Percentiles rank a stretch among this genome's conserved stretches.
Evolutionary conservation across 2,888 invertebrate genomes (phyloP).

Genomic region (Tenthredo amoena): DNA sequence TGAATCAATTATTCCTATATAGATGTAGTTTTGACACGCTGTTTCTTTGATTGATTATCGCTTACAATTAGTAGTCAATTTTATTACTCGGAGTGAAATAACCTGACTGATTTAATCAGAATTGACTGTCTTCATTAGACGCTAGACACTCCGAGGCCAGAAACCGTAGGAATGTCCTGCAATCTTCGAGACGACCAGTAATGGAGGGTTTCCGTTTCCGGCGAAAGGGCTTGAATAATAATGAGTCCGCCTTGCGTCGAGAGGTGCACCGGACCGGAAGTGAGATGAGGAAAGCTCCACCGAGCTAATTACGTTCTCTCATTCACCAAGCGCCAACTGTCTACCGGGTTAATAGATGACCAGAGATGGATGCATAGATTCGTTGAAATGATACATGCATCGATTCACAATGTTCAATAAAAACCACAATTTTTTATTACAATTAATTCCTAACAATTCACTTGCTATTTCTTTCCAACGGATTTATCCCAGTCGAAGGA

Average conservation of each 20-base stretch:
- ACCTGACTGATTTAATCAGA: background rate
- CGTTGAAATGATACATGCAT: background rate
- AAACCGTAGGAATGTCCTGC: conserved; percentile 45
- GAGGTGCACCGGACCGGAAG: conserved; percentile 49
- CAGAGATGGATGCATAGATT: conserved; percentile 12
- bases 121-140: background rate
- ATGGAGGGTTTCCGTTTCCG: conserved; percentile 74
- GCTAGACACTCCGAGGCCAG: background rate
- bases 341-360: conserved; percentile 13
- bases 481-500: background rate
- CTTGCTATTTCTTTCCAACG: background rate
- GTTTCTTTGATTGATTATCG: background rate
- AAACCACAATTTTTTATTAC: background rate
- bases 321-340: conserved; percentile 30
- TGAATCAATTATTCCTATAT: background rate
- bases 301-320: conserved; percentile 45
- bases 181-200: conserved; percentile 58
- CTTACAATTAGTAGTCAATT: background rate
- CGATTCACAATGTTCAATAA: background rate
- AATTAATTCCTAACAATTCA: background rate
- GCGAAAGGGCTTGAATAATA: conserved; percentile 70
- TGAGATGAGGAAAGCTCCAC: conserved; percentile 48
- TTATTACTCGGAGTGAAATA: background rate
- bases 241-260: conserved; percentile 60
- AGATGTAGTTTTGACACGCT: background rate